A percentile compares a stretch with the other conserved stretches of the same genome.
Conservation (phyloP, 2,888 invertebrate species). For the Apodemia zela region DNA sequence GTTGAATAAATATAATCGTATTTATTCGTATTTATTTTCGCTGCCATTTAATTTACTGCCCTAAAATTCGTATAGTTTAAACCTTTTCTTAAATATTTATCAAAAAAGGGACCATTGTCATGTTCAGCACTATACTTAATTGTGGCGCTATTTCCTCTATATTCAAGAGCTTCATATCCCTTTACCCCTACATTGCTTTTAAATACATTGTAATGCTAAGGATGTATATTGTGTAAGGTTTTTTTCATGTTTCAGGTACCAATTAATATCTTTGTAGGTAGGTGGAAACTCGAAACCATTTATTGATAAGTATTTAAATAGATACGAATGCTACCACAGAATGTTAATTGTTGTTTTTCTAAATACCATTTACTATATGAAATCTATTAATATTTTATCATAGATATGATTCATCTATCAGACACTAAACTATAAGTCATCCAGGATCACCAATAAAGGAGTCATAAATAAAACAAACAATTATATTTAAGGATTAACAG, state of each 20-base stretch:
- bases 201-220: constrained; percentile 7
- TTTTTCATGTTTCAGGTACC: background rate
- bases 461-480: no score
- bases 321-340: background rate
- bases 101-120: constrained; percentile 58
- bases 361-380: background rate
- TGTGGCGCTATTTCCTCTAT: constrained; percentile 67
- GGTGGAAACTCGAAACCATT: background rate
- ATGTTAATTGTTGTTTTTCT: background rate
- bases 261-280: background rate
- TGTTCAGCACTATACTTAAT: constrained; percentile 58
- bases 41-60: background rate
- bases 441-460: no score
- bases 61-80: background rate
- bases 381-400: no score
- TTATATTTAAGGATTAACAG: no score
- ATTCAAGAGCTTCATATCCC: constrained; percentile 49
- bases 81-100: constrained; percentile 4
- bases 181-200: constrained; percentile 33
- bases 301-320: background rate
- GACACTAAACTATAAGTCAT: no score
- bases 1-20: background rate
- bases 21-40: background rate
- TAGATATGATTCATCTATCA: no score
- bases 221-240: background rate